Base-by-base conservation (phyloP, 2,797 vertebrate species). In the Lemur catta region DNA sequence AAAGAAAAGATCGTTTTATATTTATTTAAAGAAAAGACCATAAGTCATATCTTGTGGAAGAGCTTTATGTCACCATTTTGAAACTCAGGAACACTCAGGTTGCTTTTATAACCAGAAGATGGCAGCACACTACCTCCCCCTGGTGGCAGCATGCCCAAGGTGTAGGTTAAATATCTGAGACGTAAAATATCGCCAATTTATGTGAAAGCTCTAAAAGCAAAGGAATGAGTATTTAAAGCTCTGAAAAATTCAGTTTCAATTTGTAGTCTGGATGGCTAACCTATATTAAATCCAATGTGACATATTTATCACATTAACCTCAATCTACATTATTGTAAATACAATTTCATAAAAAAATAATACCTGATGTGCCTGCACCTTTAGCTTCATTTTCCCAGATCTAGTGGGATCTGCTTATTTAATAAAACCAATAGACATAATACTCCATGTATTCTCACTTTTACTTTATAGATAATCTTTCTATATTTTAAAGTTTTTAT, bases 51-150 rank as follows among this genome's bases (percentile, higher is more conserved):
- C 26, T 84, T 93, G 41, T 76, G 20, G 28, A 20, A 78, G 6
- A 78, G n/a, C 10, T 71, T 93, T 48, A 26, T 35, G 57, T 84
- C 75, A 93, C 74, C 96, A 93, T 86, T 96, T 97, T 95, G 57
- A 87, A 94, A 79, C 50, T 46, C 65, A n/a, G 38, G 14, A 14
- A 67, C 28, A 20, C 10, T 1, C 15, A n/a, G 7, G n/a, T 15
- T 67, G 30, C 15, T n/a, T 91, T 86, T 65, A 22, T n/a, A 92
- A 65, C 71, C 50, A 41, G 84, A 61, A 3, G 11, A 17, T 59
- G 35, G 74, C 48, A 91, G 82, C 93, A 69, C 90, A 59, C 55
- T 76, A 97, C 80, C 43, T 8, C 97, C 97, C 95, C 52, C 97
- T 96, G n/a, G 91, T 96, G 97, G 95, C 82, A 72, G 30, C 18